phyloP scores from a whole-genome alignment of 2,797 vertebrate species.

The Phylloscopus collybita region DNA sequence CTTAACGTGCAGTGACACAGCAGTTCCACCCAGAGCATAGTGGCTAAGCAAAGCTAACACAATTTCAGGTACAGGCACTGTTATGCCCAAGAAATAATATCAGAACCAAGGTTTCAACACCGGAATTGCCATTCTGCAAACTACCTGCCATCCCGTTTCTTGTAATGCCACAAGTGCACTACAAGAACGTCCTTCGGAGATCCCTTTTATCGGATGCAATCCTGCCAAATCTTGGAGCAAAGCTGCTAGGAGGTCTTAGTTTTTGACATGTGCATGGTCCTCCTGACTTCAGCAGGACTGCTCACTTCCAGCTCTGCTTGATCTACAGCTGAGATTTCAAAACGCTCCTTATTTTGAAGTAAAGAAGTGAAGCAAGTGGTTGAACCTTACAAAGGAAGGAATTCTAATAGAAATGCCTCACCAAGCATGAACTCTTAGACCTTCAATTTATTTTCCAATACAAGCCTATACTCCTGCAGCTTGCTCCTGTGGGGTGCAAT shows the following conservation, averaged over 20 bases:
- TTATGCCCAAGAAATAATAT: not conserved
- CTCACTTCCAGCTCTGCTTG: not conserved
- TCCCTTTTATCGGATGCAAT: rapidly evolving
- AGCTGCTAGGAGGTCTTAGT: not conserved
- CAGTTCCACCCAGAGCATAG: not conserved
- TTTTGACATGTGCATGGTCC: not conserved
- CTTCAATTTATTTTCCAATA: constrained; percentile 1
- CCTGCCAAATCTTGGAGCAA: not conserved
- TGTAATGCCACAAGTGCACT: not conserved
- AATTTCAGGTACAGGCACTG: not conserved
- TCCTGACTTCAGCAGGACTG: not conserved
- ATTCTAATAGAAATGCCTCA: constrained; percentile 1
- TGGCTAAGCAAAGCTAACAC: not conserved
- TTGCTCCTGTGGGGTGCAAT: not conserved
- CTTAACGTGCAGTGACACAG: not conserved
- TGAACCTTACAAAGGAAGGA: not conserved
- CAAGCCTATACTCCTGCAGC: not conserved
- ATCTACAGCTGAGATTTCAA: not conserved
- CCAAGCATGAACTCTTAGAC: not conserved
- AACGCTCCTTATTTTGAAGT: not conserved
- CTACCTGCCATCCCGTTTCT: not conserved
- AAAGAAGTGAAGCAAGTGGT: not conserved
- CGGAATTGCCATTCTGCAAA: not conserved
- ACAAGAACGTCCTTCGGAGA: not conserved
- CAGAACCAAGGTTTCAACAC: not conserved